Evolutionary conservation across 2,797 vertebrate genomes (phyloP).

Genomic region (Microcaecilia unicolor): DNA sequence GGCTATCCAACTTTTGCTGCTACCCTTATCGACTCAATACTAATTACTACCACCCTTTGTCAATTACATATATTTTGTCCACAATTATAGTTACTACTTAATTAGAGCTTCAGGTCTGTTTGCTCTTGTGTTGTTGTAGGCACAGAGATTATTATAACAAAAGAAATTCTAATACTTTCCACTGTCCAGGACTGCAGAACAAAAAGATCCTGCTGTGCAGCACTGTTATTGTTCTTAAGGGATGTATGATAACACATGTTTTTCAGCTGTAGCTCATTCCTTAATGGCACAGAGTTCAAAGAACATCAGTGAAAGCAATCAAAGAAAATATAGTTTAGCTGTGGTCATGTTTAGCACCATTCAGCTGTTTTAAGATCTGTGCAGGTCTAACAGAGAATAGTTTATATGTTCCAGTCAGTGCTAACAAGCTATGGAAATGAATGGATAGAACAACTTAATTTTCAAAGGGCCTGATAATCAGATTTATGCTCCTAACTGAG

Average conservation of each 20-base stretch:
- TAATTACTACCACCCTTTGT: too few relatives aligned
- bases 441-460: too few relatives aligned
- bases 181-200: constrained; percentile 35
- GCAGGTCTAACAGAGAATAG: constrained; percentile 12
- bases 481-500: too few relatives aligned
- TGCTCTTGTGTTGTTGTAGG: too few relatives aligned
- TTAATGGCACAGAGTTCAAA: constrained; percentile 57
- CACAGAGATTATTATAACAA: too few relatives aligned
- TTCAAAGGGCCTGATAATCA: too few relatives aligned
- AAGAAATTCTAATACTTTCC: constrained; percentile 26
- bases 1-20: too few relatives aligned
- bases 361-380: constrained; percentile 63
- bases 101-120: too few relatives aligned
- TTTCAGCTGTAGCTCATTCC: constrained; percentile 39
- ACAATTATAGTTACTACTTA: too few relatives aligned
- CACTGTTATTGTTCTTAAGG: constrained; percentile 5
- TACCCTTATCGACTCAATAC: too few relatives aligned
- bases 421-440: constrained; percentile 5
- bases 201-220: constrained; percentile 31
- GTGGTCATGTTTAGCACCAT: constrained; percentile 60
- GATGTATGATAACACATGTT: constrained; percentile 35
- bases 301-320: constrained; percentile 42
- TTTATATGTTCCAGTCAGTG: constrained; percentile 18
- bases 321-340: constrained; percentile 55
- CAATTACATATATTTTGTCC: too few relatives aligned